Conservation (phyloP, 2,888 invertebrate genomes). For the Phyllotreta striolata region DNA sequence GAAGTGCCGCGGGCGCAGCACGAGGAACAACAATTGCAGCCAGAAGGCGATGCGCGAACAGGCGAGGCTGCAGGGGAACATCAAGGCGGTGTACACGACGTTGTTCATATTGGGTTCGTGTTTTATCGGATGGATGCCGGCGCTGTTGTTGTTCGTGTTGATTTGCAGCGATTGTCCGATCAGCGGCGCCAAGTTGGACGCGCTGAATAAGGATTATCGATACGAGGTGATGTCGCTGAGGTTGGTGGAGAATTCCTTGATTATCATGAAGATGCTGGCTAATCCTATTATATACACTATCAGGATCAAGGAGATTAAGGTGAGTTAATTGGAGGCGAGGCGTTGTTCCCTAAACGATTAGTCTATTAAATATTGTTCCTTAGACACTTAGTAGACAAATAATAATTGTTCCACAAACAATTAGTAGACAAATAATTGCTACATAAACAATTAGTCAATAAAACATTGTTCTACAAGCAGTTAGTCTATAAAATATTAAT, state of each 20-base stretch:
- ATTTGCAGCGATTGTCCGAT: conserved; percentile 62
- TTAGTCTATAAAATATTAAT: no score
- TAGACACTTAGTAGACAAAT: no score
- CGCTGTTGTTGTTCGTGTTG: conserved; percentile 65
- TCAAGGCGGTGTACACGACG: conserved; percentile 70
- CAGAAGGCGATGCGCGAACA: conserved; percentile 51
- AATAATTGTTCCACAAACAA: no score
- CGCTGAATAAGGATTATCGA: conserved; percentile 44
- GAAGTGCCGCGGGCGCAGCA: conserved; percentile 46
- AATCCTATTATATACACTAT: conserved; percentile 74
- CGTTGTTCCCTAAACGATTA: no score
- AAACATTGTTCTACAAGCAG: no score
- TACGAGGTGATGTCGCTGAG: conserved; percentile 45
- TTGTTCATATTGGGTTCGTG: conserved; percentile 68
- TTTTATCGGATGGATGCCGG: conserved; percentile 70
- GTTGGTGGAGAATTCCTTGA: conserved; percentile 62
- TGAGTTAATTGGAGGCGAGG: no score
- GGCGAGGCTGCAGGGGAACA: conserved; percentile 61
- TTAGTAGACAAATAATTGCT: no score
- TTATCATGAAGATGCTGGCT: conserved; percentile 69
- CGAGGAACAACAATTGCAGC: conserved; percentile 33
- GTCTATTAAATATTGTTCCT: no score
- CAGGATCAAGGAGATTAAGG: conserved; percentile 71
- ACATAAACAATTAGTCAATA: no score
- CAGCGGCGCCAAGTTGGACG: conserved; percentile 44